These are phyloP conservation scores for Hipposideros larvatus DNA, from an alignment of 2,797 vertebrate genomes.

Conservation along the genomic window DNA sequence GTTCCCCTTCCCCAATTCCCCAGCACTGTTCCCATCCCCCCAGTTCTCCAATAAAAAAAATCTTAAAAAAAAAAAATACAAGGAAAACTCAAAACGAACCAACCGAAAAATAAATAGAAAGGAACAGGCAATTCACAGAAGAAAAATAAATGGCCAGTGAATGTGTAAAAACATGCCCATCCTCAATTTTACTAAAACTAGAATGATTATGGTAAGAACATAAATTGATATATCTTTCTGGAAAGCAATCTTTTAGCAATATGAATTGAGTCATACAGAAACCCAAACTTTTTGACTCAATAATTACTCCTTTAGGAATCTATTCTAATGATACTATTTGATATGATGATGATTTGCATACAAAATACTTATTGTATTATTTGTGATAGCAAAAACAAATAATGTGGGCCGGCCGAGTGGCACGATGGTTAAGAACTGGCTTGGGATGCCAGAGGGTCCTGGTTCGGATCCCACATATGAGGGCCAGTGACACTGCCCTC, in stretches of 20 bases:
- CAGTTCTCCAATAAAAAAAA: too few species aligned
- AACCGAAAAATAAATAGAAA: constrained; percentile 14
- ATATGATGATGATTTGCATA: neutral
- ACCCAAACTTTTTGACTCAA: neutral
- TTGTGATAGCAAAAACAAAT: neutral
- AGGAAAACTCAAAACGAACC: constrained; percentile 38
- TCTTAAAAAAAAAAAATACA: neutral
- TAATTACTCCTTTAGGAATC: constrained; percentile 27
- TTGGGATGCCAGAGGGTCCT: too few species aligned
- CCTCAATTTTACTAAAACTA: neutral
- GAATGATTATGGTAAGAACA: neutral
- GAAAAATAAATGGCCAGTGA: neutral
- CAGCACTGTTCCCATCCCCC: too few species aligned
- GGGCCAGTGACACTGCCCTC: too few species aligned
- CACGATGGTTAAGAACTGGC: too few species aligned
- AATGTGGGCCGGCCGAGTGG: neutral
- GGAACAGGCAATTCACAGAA: neutral
- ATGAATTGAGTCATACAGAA: constrained; percentile 12
- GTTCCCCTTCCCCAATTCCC: too few species aligned
- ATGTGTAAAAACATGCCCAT: neutral
- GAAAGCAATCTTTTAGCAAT: constrained; percentile 43
- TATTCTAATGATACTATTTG: neutral
- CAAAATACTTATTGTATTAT: constrained; percentile 12
- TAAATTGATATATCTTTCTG: neutral
- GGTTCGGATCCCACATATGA: too few species aligned